phyloP scores from a whole-genome alignment of 35 echinoderm and acorn worm genomes.

The Lytechinus pictus region DNA sequence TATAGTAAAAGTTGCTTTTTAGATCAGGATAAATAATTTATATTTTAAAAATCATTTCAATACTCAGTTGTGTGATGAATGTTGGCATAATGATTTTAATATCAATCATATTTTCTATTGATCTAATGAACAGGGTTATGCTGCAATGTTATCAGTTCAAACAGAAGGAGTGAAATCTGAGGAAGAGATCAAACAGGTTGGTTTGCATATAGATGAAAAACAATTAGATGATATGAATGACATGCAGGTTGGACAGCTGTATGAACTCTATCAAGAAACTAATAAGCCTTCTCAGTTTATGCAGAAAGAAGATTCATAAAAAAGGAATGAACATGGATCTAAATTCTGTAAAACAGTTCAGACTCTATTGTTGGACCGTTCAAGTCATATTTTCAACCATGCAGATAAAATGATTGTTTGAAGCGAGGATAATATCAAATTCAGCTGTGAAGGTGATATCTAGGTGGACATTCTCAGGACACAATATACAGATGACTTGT shows the following conservation, averaged over 20 bases:
- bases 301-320: constrained; percentile 23
- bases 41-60: too few species aligned
- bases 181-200: constrained; percentile 26
- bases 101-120: not conserved
- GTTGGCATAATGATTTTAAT: not conserved
- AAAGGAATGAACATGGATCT: not conserved
- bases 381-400: not conserved
- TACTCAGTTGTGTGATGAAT: too few species aligned
- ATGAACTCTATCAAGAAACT: constrained; percentile 83
- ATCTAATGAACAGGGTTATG: constrained; percentile 64
- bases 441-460: not conserved
- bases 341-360: not conserved
- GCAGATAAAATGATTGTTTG: not conserved
- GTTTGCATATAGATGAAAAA: constrained; percentile 24
- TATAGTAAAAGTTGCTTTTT: too few species aligned
- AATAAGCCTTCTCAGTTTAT: constrained; percentile 69
- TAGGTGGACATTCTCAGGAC: not conserved
- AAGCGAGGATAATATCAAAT: not conserved
- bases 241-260: constrained; percentile 85
- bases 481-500: not conserved
- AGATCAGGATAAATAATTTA: too few species aligned
- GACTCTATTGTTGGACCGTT: not conserved
- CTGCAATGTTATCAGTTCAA: constrained; percentile 63
- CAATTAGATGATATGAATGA: constrained; percentile 74
- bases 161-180: not conserved